These are phyloP conservation scores for Charadrius vociferus DNA, from an alignment of 2,113 vertebrate genomes.

Conservation along the genomic window DNA sequence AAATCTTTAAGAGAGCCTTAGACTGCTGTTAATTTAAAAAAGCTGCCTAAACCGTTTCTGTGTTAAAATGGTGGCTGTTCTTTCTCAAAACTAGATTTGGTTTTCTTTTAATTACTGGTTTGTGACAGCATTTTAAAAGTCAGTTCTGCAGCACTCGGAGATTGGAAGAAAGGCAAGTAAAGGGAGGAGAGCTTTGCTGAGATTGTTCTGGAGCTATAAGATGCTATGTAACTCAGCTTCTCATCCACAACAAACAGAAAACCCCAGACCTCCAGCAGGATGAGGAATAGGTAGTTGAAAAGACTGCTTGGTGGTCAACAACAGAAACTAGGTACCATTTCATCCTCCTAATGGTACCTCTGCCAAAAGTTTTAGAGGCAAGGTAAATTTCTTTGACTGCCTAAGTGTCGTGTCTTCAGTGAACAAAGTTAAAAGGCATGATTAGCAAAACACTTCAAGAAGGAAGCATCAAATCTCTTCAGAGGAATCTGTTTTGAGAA, in stretches of 20 bases:
- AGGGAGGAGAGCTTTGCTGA: neutral
- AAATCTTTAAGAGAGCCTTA: slow-evolving; percentile 28
- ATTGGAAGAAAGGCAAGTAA: neutral
- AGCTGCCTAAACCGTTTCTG: slow-evolving; percentile 9
- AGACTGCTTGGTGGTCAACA: neutral
- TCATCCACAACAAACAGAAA: neutral
- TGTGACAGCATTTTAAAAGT: neutral
- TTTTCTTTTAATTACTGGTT: neutral
- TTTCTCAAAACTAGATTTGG: neutral
- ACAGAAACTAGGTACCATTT: neutral
- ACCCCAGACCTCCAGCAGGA: neutral
- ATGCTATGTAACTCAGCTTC: neutral
- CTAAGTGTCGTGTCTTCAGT: neutral
- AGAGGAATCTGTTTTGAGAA: neutral
- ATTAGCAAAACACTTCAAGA: neutral
- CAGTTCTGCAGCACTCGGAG: neutral
- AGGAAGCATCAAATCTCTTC: neutral
- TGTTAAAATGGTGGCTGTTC: neutral
- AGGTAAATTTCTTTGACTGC: neutral
- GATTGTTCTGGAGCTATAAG: neutral
- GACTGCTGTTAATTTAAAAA: slow-evolving; percentile 1
- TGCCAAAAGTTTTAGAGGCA: neutral
- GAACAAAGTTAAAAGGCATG: neutral
- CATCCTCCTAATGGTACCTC: neutral
- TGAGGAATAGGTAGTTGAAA: neutral